A percentile compares a stretch with the other conserved stretches of the same genome.
These are phyloP conservation scores for Amyelois transitella DNA, from an alignment of 1,140 invertebrate species.

Conservation along the genomic window DNA sequence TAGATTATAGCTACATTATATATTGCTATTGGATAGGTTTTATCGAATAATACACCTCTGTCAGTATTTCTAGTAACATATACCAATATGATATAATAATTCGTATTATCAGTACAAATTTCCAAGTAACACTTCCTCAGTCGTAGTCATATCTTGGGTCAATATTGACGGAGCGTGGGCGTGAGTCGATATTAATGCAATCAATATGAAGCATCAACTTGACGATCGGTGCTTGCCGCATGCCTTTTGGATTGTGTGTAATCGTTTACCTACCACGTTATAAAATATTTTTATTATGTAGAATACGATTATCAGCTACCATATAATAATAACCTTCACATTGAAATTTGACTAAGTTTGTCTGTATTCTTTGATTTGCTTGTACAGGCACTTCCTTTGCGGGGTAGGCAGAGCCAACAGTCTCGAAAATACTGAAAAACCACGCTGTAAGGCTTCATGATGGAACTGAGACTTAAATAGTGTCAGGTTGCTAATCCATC, in stretches of 20 bases:
- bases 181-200: conserved; percentile 50
- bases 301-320: not conserved
- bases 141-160: conserved; percentile 46
- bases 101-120: conserved; percentile 50
- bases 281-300: conserved; percentile 5
- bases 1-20: too few relatives aligned
- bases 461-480: too few relatives aligned
- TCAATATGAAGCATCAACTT: conserved; percentile 33
- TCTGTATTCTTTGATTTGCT: too few relatives aligned
- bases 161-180: conserved; percentile 67
- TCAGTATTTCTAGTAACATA: not conserved
- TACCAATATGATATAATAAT: not conserved
- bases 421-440: too few relatives aligned
- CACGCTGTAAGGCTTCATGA: too few relatives aligned
- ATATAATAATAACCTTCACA: too few relatives aligned
- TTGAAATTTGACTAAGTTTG: too few relatives aligned
- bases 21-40: too few relatives aligned
- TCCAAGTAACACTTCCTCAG: conserved; percentile 54
- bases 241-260: not conserved
- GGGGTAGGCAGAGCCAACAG: too few relatives aligned
- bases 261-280: conserved; percentile 15
- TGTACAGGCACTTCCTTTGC: too few relatives aligned
- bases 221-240: not conserved
- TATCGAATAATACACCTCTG: not conserved
- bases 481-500: too few relatives aligned